phyloP scores from a whole-genome alignment of 2,113 vertebrate genomes.

The Podarcis muralis region DNA sequence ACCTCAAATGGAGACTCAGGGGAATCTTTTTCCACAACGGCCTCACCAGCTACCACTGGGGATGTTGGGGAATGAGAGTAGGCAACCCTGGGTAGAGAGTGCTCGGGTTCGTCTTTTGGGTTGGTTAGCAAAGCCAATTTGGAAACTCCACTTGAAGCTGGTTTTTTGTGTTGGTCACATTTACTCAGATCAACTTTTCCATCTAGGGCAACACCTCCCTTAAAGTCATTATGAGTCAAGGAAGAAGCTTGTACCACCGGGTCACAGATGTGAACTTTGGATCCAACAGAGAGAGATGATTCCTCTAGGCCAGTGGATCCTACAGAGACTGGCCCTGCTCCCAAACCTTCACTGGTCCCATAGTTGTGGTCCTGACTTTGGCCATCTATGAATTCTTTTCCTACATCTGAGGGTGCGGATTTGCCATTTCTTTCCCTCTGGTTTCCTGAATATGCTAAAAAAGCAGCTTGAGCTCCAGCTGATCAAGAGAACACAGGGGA shows the following conservation, averaged over 20 bases:
- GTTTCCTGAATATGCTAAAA: constrained; percentile 68
- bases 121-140: constrained; percentile 21
- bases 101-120: constrained; percentile 12
- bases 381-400: constrained; percentile 66
- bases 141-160: constrained; percentile 67
- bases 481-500: constrained; percentile 43
- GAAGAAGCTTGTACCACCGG: constrained; percentile 30
- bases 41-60: constrained; percentile 68
- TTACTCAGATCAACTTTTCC: constrained; percentile 24
- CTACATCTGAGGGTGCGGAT: constrained; percentile 53
- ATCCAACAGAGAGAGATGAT: background rate
- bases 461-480: constrained; percentile 51
- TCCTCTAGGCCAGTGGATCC: background rate
- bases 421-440: constrained; percentile 42
- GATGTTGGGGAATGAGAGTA: constrained; percentile 58
- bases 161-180: constrained; percentile 34
- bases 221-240: background rate
- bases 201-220: background rate
- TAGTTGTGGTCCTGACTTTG: constrained; percentile 20
- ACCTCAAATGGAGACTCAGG: constrained; percentile 90
- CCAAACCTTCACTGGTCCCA: constrained; percentile 8
- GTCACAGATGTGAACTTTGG: background rate
- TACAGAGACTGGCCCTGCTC: background rate
- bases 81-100: constrained; percentile 21
- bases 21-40: constrained; percentile 72